Percentiles rank a stretch among this genome's conserved stretches.
Evolutionary conservation across 2,888 invertebrate genomes (phyloP).

Genomic region (Unio pictorum): DNA sequence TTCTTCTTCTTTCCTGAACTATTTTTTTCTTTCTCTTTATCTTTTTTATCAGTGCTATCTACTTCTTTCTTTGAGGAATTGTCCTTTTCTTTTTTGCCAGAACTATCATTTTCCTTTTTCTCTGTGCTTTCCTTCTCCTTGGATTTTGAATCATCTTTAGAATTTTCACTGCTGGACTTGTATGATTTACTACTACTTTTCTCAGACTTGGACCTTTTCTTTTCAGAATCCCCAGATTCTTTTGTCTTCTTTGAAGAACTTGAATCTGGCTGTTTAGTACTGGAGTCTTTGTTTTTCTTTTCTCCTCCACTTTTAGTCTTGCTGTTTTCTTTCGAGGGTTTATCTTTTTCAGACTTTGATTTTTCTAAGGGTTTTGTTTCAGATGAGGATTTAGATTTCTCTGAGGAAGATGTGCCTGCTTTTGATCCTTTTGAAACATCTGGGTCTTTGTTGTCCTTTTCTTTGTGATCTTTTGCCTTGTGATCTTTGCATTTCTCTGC

Average conservation of each 20-base stretch:
- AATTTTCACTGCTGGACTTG: constrained; percentile 11
- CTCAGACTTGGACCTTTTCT: constrained; percentile 12
- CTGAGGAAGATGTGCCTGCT: constrained; percentile 8
- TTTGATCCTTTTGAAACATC: constrained; percentile 30
- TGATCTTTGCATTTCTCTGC: constrained; percentile 35
- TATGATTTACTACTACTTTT: constrained; percentile 10
- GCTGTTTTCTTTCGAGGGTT: constrained; percentile 24
- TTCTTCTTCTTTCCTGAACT: constrained; percentile 21
- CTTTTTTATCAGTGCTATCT: constrained; percentile 20
- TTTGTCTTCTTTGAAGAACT: constrained; percentile 5
- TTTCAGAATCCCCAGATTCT: constrained; percentile 8
- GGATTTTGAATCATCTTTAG: constrained; percentile 23
- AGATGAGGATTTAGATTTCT: constrained; percentile 10
- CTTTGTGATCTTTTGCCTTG: constrained; percentile 26
- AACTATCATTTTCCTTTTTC: constrained; percentile 25
- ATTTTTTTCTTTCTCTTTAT: constrained; percentile 34
- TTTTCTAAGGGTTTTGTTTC: constrained; percentile 30
- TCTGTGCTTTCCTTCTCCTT: constrained; percentile 22
- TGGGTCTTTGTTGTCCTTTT: constrained; percentile 35
- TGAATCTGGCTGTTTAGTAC: constrained; percentile 6
- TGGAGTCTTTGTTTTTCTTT: constrained; percentile 19
- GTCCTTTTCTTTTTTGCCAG: constrained; percentile 27
- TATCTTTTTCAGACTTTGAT: constrained; percentile 30
- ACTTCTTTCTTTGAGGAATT: constrained; percentile 18
- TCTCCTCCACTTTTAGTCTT: constrained; percentile 20